Evolutionary conservation across 2,113 vertebrate genomes (phyloP), one percentile per base, ranked within the genome.

Genomic region (Labrus mixtus): DNA sequence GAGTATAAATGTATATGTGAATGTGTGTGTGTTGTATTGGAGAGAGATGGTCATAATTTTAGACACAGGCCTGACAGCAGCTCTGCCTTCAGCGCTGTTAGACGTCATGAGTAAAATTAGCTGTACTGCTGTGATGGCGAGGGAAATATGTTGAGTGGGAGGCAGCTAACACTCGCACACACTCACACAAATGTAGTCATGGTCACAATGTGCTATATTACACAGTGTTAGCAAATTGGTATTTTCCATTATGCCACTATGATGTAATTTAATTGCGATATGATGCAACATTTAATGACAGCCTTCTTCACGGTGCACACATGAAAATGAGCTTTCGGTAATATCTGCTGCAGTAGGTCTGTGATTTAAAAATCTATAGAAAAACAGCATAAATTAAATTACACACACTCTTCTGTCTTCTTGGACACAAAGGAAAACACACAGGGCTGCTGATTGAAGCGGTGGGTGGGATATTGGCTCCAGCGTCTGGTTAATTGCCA

Each of bases 401-500:
- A 75, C 36, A 56, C 54, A 64, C 25, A n/a, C 29, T 37, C 12
- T 29, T 33, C 25, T 33, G 11, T 71, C 33, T 67, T 64, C n/a
- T 39, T 55, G 54, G 23, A 12, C 62, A 43, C 55, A 60, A 22
- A 67, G 16, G 22, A 43, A 70, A 25, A 45, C 71, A 37, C 48
- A 62, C 64, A 25, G 68, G 41, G 76, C 33, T 46, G 75, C 71
- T 77, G 81, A 87, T 84, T 89, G 63, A 84, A 86, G 86, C 13
- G 13, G 78, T 84, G 72, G 84, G 87, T 84, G 81, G 86, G 65
- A 70, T 81, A 79, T 81, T 83, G 81, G 81, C 81, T 76, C 23
- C 72, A 39, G 66, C 58, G 77, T 84, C 74, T 83, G 79, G 57
- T 86, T 91, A 89, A 92, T 90, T 91, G 81, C 60, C 82, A 85